phyloP scores from a whole-genome alignment of 2,797 vertebrate species.

The Apodemus agrarius region DNA sequence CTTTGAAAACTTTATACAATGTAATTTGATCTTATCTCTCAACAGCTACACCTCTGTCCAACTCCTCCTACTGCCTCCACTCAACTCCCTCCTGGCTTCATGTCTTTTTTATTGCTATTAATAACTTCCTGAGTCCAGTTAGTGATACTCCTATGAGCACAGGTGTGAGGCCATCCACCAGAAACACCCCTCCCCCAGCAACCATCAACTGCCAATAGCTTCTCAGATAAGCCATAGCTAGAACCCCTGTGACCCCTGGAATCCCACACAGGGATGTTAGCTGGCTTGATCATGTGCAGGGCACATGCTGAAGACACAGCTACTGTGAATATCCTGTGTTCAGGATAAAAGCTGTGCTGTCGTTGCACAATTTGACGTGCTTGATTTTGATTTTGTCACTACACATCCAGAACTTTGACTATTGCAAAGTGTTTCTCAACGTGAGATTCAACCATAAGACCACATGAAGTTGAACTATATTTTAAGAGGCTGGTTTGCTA shows the following conservation, averaged over 20 bases:
- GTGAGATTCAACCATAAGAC: not conserved
- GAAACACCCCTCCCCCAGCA: not conserved
- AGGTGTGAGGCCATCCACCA: not conserved
- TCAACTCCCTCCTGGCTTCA: not conserved
- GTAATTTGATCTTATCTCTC: not conserved
- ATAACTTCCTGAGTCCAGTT: not conserved
- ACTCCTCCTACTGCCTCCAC: not conserved
- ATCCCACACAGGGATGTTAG: no score
- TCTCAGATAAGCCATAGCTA: not conserved
- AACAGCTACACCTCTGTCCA: not conserved
- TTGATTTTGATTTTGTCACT: not conserved
- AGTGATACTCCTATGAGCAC: not conserved
- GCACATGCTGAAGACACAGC: not conserved
- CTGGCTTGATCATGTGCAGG: not conserved
- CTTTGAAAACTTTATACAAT: not conserved
- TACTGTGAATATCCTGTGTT: not conserved
- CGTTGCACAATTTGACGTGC: not conserved
- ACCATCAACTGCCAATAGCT: not conserved
- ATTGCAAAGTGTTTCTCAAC: not conserved
- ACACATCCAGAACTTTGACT: not conserved
- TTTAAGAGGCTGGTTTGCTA: not conserved
- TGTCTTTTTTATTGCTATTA: not conserved
- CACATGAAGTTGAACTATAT: not conserved
- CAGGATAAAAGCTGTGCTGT: not conserved
- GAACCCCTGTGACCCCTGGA: not conserved